Evolutionary conservation across 2,113 vertebrate genomes (phyloP), one percentile per base, ranked within the genome.

Genomic region (Ammodytes marinus): DNA sequence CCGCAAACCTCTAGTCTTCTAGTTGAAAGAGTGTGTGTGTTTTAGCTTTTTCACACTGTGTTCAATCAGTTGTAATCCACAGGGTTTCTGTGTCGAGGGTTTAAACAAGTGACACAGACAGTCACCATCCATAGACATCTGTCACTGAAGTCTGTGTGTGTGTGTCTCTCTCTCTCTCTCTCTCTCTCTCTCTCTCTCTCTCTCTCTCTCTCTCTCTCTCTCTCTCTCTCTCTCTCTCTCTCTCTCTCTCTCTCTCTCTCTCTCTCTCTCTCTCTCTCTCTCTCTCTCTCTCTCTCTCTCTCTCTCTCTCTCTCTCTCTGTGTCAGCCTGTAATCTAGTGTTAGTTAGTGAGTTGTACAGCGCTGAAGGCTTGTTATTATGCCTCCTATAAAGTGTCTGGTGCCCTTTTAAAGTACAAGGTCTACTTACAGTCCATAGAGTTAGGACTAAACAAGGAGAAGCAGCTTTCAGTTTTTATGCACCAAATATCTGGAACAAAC

Each of bases 41-140:
- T 54, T 47, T 47, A 55, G 37, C 45, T 67, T 64, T 27, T 57
- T 45, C 57, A 46, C 19, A 17, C 47, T 57, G 71, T 66, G 49
- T 42, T 55, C 73, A 47, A 17, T 81, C 85, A 66, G 83, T 76
- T 80, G 83, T 65, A 69, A 12, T 2, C 3, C 77, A 58, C 72
- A 64, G 83, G 64, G 83, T 57, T 39, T 76, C 52, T 10, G 69
- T 76, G 66, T 67, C 1, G 5, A 37, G 45, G 69, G 74, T 64
- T 49, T 15, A 14, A 74, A 17, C 65, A 49, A 76, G 57, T 15
- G 27, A 75, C 78, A 43, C 2, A 12, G 0, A 50, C 82, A 77
- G 79, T 74, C 72, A 77, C 71, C 35, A 6, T 63, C 46, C 0
- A 0, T 39, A 27, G 74, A 60, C 69, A 2, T 68, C 1, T 80